Base-by-base conservation (phyloP, 2,888 invertebrate genomes). In the Ennomos erosarius region DNA sequence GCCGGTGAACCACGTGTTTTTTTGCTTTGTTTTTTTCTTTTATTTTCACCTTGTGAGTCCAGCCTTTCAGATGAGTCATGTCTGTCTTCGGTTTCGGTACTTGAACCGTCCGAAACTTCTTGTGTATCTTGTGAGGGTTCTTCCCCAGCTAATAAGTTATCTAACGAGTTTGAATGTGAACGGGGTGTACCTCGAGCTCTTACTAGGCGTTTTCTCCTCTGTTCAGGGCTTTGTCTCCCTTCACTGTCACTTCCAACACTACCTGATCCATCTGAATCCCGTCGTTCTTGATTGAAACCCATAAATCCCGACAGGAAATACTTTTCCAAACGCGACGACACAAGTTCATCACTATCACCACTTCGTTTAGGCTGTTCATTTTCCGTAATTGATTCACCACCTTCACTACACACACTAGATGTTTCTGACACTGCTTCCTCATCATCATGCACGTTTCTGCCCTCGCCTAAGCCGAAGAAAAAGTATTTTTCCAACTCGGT, bases 211-310 rank as follows among this genome's bases (percentile, higher is more conserved):
- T 98, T 97, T 59, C 97, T 93, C 9, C 97, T 89, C 79, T 97
- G 97, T 78, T 97, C 97, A 0, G 97, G 97, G 84, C 97, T 97
- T 4, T 97, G 97, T 69, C 95, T 94, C 1, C 97, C 97, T 79
- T 98, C 98, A 77, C 97, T 97, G 75, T 98, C 97, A 86, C 97
- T 97, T 8, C 98, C 98, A 0, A 98, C 98, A 75, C 97, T 97
- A 1, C 96, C 96, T 34, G 96, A 96, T 1, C 97, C 97, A 73
- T 97, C 96, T 0, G 96, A 96, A 75, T 97, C 96, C 38, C 96
- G 93, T 59, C 96, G 93, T 71, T 96, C 96, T 48, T 95, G 94
- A 69, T 95, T 95, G 71, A 97, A 96, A 1, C 97, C 97, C 94
- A 97, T 96, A 75, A 97, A 97, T 37, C 96, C 97, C 0, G 96